These are phyloP conservation scores for Anagyrus pseudococci DNA, from an alignment of 2,888 invertebrate genomes.

Conservation along the genomic window DNA sequence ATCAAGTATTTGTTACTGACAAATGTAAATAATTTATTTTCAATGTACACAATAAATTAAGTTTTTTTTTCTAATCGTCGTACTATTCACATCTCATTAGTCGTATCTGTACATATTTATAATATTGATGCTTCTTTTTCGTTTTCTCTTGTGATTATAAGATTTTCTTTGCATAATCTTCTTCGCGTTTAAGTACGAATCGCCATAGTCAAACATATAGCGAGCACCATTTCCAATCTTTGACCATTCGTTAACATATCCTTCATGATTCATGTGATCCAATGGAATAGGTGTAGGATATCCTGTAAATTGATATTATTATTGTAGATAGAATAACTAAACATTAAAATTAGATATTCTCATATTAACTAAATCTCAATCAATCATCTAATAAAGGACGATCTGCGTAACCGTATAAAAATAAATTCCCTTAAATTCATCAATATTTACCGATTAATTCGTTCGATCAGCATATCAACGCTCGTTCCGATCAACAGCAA, in stretches of 20 bases:
- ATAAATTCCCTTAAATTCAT: no score
- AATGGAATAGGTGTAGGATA: constrained; percentile 25
- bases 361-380: no score
- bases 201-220: constrained; percentile 4
- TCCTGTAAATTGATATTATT: constrained; percentile 19
- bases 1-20: neutral
- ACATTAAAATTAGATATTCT: no score
- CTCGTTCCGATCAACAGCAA: no score
- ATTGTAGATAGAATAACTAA: no score
- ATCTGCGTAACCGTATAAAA: no score
- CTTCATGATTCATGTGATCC: constrained; percentile 24
- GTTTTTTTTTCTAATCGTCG: no score
- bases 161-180: constrained; percentile 14
- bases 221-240: constrained; percentile 33
- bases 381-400: no score
- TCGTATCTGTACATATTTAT: neutral
- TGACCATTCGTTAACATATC: constrained; percentile 39
- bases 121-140: neutral
- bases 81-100: neutral
- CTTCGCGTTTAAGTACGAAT: constrained; percentile 1
- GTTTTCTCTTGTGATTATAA: constrained; percentile 22
- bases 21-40: constrained; percentile 1
- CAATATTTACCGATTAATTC: no score
- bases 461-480: no score
- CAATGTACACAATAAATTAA: neutral